Evolutionary conservation across 2,888 invertebrate genomes (phyloP).

Genomic region (Trachelus iudaicus): DNA sequence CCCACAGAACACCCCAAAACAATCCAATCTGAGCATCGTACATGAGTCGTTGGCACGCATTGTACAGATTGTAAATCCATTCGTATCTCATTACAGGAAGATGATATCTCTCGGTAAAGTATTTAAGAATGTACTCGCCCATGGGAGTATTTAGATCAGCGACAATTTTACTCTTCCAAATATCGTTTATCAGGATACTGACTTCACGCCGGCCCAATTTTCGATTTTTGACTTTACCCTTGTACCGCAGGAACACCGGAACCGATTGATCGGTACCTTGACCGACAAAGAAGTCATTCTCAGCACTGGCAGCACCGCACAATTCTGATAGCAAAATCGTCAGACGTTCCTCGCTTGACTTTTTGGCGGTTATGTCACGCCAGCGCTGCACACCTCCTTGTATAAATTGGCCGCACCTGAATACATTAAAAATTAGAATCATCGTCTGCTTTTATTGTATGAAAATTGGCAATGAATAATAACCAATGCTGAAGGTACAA

Average conservation of each 20-base stretch:
- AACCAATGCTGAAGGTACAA: background rate
- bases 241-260: conserved; percentile 66
- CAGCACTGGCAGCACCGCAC: conserved; percentile 67
- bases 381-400: conserved; percentile 69
- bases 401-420: conserved; percentile 68
- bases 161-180: conserved; percentile 65
- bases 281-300: conserved; percentile 68
- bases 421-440: conserved; percentile 21
- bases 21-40: conserved; percentile 67
- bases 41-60: conserved; percentile 67
- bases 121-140: conserved; percentile 67
- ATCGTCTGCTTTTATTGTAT: background rate
- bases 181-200: conserved; percentile 67
- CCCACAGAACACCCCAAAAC: conserved; percentile 68
- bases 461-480: background rate
- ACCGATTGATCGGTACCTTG: conserved; percentile 67
- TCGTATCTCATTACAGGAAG: conserved; percentile 68
- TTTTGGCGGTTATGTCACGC: conserved; percentile 65
- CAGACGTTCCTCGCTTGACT: conserved; percentile 65
- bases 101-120: conserved; percentile 68
- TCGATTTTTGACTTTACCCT: conserved; percentile 67
- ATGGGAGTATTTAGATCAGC: conserved; percentile 52
- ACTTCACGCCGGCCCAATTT: conserved; percentile 68
- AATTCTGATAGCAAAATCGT: conserved; percentile 67
- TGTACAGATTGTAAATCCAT: conserved; percentile 69